Conservation (phyloP, 2,113 vertebrate species). For the Shinisaurus crocodilurus region DNA sequence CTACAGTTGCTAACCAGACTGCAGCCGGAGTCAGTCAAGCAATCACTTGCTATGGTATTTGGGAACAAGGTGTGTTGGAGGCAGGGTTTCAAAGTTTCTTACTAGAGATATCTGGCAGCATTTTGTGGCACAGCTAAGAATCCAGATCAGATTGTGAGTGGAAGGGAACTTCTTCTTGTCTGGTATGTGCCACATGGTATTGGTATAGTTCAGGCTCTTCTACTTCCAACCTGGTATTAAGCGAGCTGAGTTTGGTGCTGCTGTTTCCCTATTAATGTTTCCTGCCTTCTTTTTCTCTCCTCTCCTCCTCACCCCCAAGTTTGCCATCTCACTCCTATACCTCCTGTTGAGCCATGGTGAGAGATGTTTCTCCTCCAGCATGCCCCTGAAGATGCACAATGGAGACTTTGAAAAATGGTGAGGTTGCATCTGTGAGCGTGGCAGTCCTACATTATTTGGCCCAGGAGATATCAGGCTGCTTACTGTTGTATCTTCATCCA, state of each 20-base stretch:
- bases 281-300: background rate
- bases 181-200: background rate
- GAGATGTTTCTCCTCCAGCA: constrained; percentile 83
- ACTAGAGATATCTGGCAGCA: background rate
- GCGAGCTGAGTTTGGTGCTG: background rate
- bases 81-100: background rate
- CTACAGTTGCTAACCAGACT: constrained; percentile 81
- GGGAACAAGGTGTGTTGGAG: constrained; percentile 87
- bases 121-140: background rate
- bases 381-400: constrained; percentile 77
- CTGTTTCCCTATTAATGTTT: background rate
- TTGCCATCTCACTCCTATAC: constrained; percentile 94
- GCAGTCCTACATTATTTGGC: background rate
- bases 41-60: constrained; percentile 81
- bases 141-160: background rate
- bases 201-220: background rate
- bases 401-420: constrained; percentile 90
- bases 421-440: constrained; percentile 14
- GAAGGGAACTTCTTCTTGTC: too few relatives aligned
- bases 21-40: constrained; percentile 69
- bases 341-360: constrained; percentile 91
- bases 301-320: constrained; percentile 72
- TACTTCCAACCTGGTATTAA: background rate
- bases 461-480: fast-evolving
- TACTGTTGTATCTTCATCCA: background rate